phyloP scores from a whole-genome alignment of 2,888 invertebrate species.

The Geotrupes spiniger region DNA sequence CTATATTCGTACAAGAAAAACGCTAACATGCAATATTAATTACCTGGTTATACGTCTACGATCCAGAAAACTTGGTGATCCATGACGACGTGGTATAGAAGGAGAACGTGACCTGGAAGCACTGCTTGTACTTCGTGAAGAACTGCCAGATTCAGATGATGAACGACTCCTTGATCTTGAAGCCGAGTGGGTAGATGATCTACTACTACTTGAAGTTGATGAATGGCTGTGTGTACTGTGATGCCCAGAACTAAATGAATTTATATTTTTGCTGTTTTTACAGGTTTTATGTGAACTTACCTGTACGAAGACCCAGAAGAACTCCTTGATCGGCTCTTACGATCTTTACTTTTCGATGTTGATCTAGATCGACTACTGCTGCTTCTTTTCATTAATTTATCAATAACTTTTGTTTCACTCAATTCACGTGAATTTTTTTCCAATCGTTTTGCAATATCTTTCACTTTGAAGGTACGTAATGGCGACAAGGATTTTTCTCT shows the following conservation, averaged over 20 bases:
- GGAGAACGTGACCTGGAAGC: constrained; percentile 66
- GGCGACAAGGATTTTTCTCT: constrained; percentile 21
- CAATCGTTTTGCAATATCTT: constrained; percentile 10
- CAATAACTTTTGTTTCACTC: constrained; percentile 10
- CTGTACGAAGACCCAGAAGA: constrained; percentile 53
- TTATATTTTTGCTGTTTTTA: background rate
- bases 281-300: constrained; percentile 30
- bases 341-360: constrained; percentile 33
- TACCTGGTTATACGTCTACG: constrained; percentile 94
- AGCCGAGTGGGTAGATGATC: constrained; percentile 45
- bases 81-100: constrained; percentile 89
- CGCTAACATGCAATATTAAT: constrained; percentile 30
- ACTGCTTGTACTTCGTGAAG: constrained; percentile 57
- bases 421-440: constrained; percentile 4
- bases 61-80: constrained; percentile 92
- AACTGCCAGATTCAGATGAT: constrained; percentile 55
- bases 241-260: constrained; percentile 30
- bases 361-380: constrained; percentile 40
- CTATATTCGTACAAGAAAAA: constrained; percentile 18
- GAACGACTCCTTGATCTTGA: constrained; percentile 49
- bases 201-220: constrained; percentile 39
- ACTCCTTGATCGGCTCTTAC: constrained; percentile 42
- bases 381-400: constrained; percentile 30
- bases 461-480: background rate
- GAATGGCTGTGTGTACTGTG: constrained; percentile 32